Evolutionary conservation across 2,113 vertebrate genomes (phyloP), one percentile per base, ranked within the genome.

Genomic region (Eubucco bourcierii): DNA sequence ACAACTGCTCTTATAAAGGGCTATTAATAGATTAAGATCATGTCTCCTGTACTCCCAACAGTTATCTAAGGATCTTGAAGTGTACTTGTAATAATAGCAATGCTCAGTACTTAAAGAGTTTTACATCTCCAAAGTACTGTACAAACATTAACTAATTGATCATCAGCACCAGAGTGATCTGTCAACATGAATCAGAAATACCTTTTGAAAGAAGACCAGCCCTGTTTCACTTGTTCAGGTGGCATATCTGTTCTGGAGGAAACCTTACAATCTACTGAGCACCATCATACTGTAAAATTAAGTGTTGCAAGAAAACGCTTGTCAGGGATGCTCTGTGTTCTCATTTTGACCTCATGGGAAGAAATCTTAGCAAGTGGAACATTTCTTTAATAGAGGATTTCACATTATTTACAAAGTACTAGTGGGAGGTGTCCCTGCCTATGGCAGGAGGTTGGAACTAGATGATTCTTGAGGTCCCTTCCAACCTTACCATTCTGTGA

Each of bases 1-100:
- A 88, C 55, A 80, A 75, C 74, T 88, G 85, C 80, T 84, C 67
- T 90, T 89, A 87, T 59, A 90, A 85, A 94, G 53, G 39, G 27
- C 71, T 95, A 96, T 94, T 96, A 95, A 96, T 96, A 96, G 94
- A 91, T 93, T 94, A 93, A 80, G 80, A 96, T 95, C 39, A 2
- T 89, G 95, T 95, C 96, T 96, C 27, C 91, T 88, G 58, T 90
- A 85, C 91, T 95, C 92, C 80, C 87, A 95, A 81, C 90, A 92
- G 85, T 93, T 96, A 78, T 84, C 84, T 87, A 72, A 94, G 75
- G 82, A 95, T 93, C 92, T 79, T 94, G 75, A 96, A 93, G 80
- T 87, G 75, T 90, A 59, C 89, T 94, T 0, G 1, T 90, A 94
- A 94, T 90, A 95, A 90, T 20, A 91, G 58, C 33, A 88, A 84